Base-by-base conservation (phyloP, 2,113 vertebrate species). In the Heteronetta atricapilla region DNA sequence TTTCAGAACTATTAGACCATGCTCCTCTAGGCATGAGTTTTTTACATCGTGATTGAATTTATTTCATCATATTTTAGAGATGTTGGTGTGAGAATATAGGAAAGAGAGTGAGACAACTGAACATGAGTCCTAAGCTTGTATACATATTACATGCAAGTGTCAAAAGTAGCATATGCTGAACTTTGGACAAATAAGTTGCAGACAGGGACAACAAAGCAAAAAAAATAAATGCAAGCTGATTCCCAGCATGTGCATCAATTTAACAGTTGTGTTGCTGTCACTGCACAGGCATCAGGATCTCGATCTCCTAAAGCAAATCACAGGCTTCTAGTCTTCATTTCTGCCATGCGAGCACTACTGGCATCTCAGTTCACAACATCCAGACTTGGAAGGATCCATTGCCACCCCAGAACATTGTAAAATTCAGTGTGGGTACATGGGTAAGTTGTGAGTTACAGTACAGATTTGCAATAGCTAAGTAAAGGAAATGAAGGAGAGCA, bases 211-310 rank as follows among this genome's bases (percentile, higher is more conserved):
- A 77, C 36, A 81, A 79, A 84, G 44, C 13, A 46, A 3, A 86
- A 86, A 50, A 25, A 50, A 36, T 10, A 94, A 92, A 73, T 8
- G 20, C 40, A 83, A 70, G 33, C 11, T n/a, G 53, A 58, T 80
- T 73, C 26, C 36, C 69, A 94, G 56, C 60, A 55, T 6, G 40
- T 4, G 0, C 26, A 40, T 1, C 2, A 58, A 21, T 46, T 55
- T 22, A 73, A 26, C 0, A 0, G 38, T 68, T 66, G 34, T 1
- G 6, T 10, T 58, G 42, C 66, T 82, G 62, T 34, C 62, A 42
- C 78, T n/a, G 53, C 62, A 46, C 33, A 76, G 60, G 46, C 0
- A 1, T 44, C 84, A 85, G 58, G 52, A 67, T 52, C 48, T 64
- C 75, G 53, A 33, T 23, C 53, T 72, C 26, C 29, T 48, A 48